Conservation (phyloP, 2,888 invertebrate genomes). For the Galerucella nymphaeae region DNA sequence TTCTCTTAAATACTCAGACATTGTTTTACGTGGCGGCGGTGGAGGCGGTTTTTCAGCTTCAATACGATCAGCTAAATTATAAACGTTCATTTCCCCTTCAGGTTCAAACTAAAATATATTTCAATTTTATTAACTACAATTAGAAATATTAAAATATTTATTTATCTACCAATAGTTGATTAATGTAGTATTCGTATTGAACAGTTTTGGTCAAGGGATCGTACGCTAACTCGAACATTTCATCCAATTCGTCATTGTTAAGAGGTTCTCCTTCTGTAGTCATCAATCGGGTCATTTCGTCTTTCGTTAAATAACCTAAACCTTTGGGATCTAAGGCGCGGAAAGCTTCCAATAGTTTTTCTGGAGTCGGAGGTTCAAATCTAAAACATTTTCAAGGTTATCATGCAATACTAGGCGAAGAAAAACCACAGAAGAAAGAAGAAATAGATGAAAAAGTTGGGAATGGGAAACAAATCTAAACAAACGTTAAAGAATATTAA, state of each 20-base stretch:
- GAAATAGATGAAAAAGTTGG: too few species aligned
- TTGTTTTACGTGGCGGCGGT: constrained; percentile 50
- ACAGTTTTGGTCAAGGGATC: constrained; percentile 84
- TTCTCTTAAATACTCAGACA: constrained; percentile 50
- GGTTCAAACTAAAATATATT: constrained; percentile 50
- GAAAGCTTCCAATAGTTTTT: constrained; percentile 85
- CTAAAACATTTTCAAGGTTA: constrained; percentile 62
- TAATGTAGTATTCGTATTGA: constrained; percentile 88
- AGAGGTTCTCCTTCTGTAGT: constrained; percentile 92
- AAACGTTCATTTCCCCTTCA: constrained; percentile 47
- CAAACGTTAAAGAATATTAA: too few species aligned
- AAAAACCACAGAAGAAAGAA: too few species aligned
- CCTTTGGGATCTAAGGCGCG: constrained; percentile 82
- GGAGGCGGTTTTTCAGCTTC: constrained; percentile 56
- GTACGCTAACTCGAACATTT: constrained; percentile 88
- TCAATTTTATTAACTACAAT: too few species aligned
- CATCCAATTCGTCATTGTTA: constrained; percentile 88
- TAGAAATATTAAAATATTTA: not conserved
- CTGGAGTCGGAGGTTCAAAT: constrained; percentile 87
- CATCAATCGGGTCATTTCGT: constrained; percentile 83
- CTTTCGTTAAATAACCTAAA: constrained; percentile 79
- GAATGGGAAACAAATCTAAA: too few species aligned
- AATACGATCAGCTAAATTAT: constrained; percentile 51
- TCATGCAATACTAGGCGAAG: too few species aligned
- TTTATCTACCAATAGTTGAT: constrained; percentile 85